Conservation (phyloP, 2,113 vertebrate genomes). For the Oceanodroma tethys region DNA sequence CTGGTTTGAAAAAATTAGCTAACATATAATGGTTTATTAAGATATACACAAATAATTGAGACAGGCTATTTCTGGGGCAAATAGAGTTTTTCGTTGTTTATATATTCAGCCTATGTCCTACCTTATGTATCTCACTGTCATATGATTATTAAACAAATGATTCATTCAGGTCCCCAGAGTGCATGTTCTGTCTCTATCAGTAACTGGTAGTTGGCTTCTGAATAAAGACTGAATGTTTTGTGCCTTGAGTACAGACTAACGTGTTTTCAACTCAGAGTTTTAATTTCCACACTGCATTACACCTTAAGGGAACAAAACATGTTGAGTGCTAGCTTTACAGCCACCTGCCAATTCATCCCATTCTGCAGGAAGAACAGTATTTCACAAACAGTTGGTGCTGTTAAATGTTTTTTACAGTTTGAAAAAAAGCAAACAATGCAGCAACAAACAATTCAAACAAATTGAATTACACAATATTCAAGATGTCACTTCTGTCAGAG, state of each 20-base stretch:
- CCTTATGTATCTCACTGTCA: background rate
- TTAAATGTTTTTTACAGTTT: background rate
- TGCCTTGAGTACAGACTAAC: background rate
- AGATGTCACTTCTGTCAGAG: background rate
- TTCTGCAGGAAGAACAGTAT: background rate
- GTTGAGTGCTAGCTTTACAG: background rate
- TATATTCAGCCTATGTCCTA: background rate
- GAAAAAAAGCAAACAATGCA: background rate
- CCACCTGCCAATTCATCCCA: background rate
- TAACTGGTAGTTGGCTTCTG: background rate
- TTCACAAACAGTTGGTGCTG: background rate
- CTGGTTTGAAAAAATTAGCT: background rate
- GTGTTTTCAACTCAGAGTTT: background rate
- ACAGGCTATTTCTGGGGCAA: background rate
- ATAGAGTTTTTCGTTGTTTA: background rate
- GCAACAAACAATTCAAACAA: too few species aligned
- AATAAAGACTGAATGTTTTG: background rate
- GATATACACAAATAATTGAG: background rate
- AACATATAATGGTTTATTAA: background rate
- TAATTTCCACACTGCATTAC: background rate
- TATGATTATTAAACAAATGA: background rate
- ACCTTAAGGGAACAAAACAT: background rate
- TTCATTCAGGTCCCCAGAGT: background rate
- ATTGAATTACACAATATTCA: background rate
- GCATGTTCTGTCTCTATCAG: background rate